Evolutionary conservation across 2,888 invertebrate species (phyloP), one percentile per base, ranked within the genome.

Genomic region (Drosophila pullipes): DNA sequence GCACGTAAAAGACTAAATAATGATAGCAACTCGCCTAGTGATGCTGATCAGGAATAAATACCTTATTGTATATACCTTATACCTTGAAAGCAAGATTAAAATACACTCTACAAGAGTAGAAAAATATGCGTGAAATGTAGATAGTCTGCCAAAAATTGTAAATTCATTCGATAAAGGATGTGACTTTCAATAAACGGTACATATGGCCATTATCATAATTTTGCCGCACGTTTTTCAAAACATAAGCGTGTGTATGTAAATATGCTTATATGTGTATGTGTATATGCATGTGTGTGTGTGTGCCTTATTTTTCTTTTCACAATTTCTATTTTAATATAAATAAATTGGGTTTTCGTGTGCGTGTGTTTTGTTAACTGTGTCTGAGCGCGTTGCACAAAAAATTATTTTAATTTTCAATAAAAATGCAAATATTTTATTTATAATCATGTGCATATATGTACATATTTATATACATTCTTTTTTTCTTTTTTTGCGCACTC

Each of bases 361-460:
- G 47, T 62, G 44, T 52, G 62, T 25, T 47, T 47, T 35, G 22
- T 59, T 50, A 11, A 31, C n/a, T 58, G 53, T 37, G 33, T 41
- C 61, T 33, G 49, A 49, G 50, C 33, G 33, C 47, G 37, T 31
- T 52, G 63, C 64, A 79, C 55, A 53, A 80, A 72, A 87, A 87
- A 77, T 87, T 85, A 88, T 89, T 85, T 85, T 85, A 85, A 85
- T 85, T 85, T 85, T 86, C 85, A 85, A 85, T 85, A 85, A 85
- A 85, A 85, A 85, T 85, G 85, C 85, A 85, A 85, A 85, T 89
- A 89, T 86, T 86, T 85, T 85, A 86, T 85, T 85, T 85, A 85
- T 85, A 83, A 83, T 86, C 81, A 69, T 63, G 62, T 59, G 50
- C 47, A 62, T 66, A 59, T 50, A 64, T 72, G n/a, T 62, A 25